Base-by-base conservation (phyloP, 2,797 vertebrate genomes). In the Oreortyx pictus region DNA sequence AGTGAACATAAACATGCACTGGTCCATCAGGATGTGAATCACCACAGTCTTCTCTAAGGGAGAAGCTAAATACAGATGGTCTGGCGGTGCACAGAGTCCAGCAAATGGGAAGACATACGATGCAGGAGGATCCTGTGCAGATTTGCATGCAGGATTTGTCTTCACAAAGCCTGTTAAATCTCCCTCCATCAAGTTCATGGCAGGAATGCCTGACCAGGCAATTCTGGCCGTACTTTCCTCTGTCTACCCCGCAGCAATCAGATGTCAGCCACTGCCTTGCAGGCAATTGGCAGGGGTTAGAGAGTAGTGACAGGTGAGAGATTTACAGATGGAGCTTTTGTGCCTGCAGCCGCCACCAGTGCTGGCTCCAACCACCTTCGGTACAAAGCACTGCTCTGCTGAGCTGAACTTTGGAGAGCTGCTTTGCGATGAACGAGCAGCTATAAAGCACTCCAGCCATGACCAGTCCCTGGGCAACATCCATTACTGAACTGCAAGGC, bases 391-490 rank as follows among this genome's bases (percentile, higher is more conserved):
- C 57, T 31, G 31, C 56, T 85, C 68, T 29, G 7, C 25, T 15
- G 41, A 61, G 8, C 0, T 0, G 82, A 65, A 65, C 19, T 67
- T 67, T 25, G 33, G 52, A 65, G 20, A 90, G 29, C 25, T 39
- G 12, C 18, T 37, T n/a, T 1, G 2, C 0, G 1, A 11, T 1
- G 0, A 18, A 37, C 0, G 2, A 60, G 17, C 41, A 68, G 27
- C 57, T 85, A 25, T 67, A 59, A 85, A 65, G 23, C 49, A 33
- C 52, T 66, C 13, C 43, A 61, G 14, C 62, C 82, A 52, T 14
- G 14, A 59, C 41, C 54, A 37, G 37, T 61, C 31, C 14, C 46
- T 33, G 37, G 46, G 6, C 39, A 80, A 49, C 33, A 47, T 65
- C 46, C 8, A 14, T 77, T 11, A 62, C 80, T 39, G 75, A 66